Evolutionary conservation across 1,140 invertebrate genomes (phyloP).

Genomic region (Drosophila littoralis): DNA sequence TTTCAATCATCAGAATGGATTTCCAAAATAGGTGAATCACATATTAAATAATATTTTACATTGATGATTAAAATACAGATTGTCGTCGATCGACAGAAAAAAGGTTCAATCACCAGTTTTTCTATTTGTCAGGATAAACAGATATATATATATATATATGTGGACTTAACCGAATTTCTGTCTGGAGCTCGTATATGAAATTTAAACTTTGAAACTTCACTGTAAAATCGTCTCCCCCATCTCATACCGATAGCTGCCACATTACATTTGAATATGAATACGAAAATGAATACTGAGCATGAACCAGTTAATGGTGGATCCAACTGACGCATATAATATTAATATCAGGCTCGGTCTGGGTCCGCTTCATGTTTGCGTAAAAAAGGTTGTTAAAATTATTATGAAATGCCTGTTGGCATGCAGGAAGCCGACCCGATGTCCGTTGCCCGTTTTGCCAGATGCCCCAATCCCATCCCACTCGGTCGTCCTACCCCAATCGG

Average conservation of each 20-base stretch:
- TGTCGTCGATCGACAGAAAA: too few species aligned
- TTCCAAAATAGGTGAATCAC: too few species aligned
- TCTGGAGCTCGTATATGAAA: too few species aligned
- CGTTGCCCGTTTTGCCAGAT: too few species aligned
- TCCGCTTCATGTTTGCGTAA: conserved; percentile 60
- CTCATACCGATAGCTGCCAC: not conserved
- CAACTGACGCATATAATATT: conserved; percentile 56
- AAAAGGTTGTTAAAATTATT: conserved; percentile 82
- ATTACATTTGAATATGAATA: conserved; percentile 18
- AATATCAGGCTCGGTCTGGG: conserved; percentile 42
- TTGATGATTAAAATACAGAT: too few species aligned
- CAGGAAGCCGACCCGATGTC: conserved; percentile 20
- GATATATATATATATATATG: too few species aligned
- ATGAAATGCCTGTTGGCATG: conserved; percentile 84
- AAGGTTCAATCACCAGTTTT: too few species aligned
- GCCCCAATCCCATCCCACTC: not conserved
- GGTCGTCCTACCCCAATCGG: not conserved
- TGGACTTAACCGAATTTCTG: too few species aligned
- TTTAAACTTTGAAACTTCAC: not conserved
- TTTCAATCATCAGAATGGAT: too few species aligned
- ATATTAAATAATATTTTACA: too few species aligned
- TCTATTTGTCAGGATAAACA: too few species aligned
- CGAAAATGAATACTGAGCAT: conserved; percentile 21
- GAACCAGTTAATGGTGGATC: conserved; percentile 30
- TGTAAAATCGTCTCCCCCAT: not conserved